Conservation (phyloP, 2,888 invertebrate genomes). For the Drosophila mulleri region DNA sequence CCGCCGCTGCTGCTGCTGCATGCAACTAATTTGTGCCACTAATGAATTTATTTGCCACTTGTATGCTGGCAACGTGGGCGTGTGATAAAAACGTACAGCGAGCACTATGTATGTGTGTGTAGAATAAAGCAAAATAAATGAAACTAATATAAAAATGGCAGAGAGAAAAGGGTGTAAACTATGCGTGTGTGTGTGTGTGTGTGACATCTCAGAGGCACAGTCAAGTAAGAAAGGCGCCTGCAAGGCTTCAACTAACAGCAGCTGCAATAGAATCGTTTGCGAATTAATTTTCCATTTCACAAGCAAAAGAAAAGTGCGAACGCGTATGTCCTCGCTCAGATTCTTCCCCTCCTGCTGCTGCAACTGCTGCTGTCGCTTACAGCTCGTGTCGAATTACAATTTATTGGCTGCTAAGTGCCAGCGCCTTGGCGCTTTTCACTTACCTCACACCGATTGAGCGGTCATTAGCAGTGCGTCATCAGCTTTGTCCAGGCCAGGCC, state of each 20-base stretch:
- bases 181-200: background rate
- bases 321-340: conserved; percentile 21
- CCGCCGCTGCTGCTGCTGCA: conserved; percentile 60
- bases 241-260: conserved; percentile 43
- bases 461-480: conserved; percentile 44
- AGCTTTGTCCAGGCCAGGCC: conserved; percentile 13
- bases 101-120: background rate
- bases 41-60: conserved; percentile 81
- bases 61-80: conserved; percentile 77
- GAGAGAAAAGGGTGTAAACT: background rate
- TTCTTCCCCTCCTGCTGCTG: conserved; percentile 6
- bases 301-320: conserved; percentile 45
- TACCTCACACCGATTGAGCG: conserved; percentile 20
- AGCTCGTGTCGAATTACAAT: conserved; percentile 78
- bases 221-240: conserved; percentile 31
- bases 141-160: conserved; percentile 67
- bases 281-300: conserved; percentile 79
- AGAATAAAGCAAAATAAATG: conserved; percentile 74
- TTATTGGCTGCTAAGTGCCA: conserved; percentile 79
- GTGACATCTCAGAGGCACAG: conserved; percentile 47
- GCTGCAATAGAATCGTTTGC: conserved; percentile 70
- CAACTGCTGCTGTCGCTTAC: conserved; percentile 32
- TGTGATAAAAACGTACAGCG: conserved; percentile 61
- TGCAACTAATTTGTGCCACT: conserved; percentile 81
- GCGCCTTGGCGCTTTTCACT: conserved; percentile 56